Base-by-base conservation (phyloP, 1,140 invertebrate species). In the Drosophila suzukii region DNA sequence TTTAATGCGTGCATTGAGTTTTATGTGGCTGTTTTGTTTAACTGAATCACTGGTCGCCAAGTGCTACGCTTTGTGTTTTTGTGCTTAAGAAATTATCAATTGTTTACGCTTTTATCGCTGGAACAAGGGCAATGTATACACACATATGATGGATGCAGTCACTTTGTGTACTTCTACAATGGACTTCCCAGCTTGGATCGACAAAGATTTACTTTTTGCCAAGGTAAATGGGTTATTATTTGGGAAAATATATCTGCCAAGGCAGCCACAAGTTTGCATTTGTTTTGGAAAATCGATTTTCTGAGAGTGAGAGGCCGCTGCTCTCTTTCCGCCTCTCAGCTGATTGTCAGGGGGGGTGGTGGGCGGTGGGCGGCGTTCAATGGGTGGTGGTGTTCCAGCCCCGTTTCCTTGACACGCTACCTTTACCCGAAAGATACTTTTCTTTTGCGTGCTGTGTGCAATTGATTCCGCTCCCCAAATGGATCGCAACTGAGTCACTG, bases 281-380 rank as follows among this genome's bases (percentile, higher is more conserved):
- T 74, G 50, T 75, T 76, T 58, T 67, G 73, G 34, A 76, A 76
- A 76, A 76, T 76, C 73, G 73, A 76, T 76, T 76, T 74, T 58
- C 7, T 24, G 43, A 41, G 58, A 13, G 53, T 27, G 56, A 13
- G 13, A 34, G 51, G 36, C n/a, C n/a, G 36, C 39, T 76, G 73
- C 73, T 76, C 73, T 76, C 73, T 76, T 76, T 67, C 32, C 47
- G 62, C 30, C 61, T 49, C 61, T 76, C 73, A 76, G 73, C 73
- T 76, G 73, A 59, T 75, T 74, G n/a, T 17, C 32, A 13, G 17
- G 39, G 39, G 32, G n/a, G 8, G 13, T 43, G 20, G 11, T 47
- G 54, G 66, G 70, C 44, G 55, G 46, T 30, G 43, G 36, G 34
- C 11, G 41, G 20, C 6, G 27, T 27, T 27, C 27, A 27, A 27